Conservation (phyloP, 2,113 vertebrate genomes). For the Antechinus flavipes region DNA sequence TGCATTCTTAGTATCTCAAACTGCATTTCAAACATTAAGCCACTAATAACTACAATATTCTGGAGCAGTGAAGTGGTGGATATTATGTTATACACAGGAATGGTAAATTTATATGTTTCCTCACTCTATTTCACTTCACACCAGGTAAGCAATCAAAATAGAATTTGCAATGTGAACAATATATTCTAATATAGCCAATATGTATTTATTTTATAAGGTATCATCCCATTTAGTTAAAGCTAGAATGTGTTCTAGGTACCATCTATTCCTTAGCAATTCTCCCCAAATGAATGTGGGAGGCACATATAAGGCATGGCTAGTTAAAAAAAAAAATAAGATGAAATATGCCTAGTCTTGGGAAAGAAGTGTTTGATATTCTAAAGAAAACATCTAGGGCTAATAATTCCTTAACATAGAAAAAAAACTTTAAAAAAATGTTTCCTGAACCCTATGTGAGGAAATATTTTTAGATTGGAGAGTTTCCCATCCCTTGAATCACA, state of each 20-base stretch:
- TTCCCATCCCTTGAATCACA: neutral
- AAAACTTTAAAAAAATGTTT: neutral
- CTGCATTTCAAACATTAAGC: slow-evolving; percentile 6
- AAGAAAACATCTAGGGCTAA: neutral
- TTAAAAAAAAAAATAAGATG: neutral
- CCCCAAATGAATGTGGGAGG: neutral
- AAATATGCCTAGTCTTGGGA: neutral
- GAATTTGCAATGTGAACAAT: neutral
- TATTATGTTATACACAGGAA: neutral
- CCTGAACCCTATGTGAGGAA: neutral
- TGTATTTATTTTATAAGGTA: neutral
- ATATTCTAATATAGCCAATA: neutral
- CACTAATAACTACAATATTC: neutral
- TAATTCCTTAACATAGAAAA: neutral
- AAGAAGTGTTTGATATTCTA: neutral
- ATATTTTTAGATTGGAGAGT: neutral
- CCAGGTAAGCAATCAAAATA: slow-evolving; percentile 16
- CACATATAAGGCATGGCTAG: neutral
- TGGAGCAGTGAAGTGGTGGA: neutral
- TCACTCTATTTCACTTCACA: slow-evolving; percentile 34
- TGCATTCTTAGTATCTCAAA: slow-evolving; percentile 21
- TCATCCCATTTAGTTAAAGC: neutral
- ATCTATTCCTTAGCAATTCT: neutral
- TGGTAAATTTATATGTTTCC: slow-evolving; percentile 23
- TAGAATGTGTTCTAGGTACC: neutral